A percentile compares a stretch with the other conserved stretches of the same genome.
Conservation (phyloP, 2,113 vertebrate species). For the Typhlomys cinereus region DNA sequence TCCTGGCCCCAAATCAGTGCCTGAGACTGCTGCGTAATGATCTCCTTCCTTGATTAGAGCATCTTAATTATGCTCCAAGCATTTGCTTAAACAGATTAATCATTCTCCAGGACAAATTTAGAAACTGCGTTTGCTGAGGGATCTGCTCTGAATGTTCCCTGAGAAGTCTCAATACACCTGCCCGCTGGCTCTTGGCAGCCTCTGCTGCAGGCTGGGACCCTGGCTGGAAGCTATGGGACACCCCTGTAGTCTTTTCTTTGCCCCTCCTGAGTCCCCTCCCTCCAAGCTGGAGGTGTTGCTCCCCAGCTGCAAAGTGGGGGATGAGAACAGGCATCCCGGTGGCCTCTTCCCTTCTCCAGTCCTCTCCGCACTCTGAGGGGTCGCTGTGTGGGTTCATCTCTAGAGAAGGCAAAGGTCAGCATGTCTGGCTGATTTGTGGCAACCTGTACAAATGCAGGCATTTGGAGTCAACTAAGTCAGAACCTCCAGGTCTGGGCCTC, state of each 20-base stretch:
- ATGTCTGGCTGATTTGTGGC: background rate
- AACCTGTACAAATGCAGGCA: background rate
- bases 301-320: background rate
- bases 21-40: conserved; percentile 57
- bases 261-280: no score
- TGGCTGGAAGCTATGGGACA: rapidly evolving
- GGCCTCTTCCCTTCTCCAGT: background rate
- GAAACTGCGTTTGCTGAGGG: conserved; percentile 64
- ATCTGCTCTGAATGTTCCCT: conserved; percentile 61
- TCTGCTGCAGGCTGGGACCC: rapidly evolving
- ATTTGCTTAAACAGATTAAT: conserved; percentile 82
- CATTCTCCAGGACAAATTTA: conserved; percentile 77
- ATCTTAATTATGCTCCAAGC: conserved; percentile 77
- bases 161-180: conserved; percentile 61
- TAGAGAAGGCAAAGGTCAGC: background rate
- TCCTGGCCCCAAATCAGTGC: conserved; percentile 61
- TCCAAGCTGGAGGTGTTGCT: background rate
- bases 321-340: background rate
- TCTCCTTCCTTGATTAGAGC: conserved; percentile 79
- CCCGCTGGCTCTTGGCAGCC: background rate
- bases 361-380: background rate
- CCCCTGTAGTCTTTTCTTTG: background rate
- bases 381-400: background rate
- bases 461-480: background rate
- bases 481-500: background rate